These are phyloP conservation scores for Zaprionus ghesquierei DNA, from an alignment of 1,140 invertebrate species.

Conservation along the genomic window DNA sequence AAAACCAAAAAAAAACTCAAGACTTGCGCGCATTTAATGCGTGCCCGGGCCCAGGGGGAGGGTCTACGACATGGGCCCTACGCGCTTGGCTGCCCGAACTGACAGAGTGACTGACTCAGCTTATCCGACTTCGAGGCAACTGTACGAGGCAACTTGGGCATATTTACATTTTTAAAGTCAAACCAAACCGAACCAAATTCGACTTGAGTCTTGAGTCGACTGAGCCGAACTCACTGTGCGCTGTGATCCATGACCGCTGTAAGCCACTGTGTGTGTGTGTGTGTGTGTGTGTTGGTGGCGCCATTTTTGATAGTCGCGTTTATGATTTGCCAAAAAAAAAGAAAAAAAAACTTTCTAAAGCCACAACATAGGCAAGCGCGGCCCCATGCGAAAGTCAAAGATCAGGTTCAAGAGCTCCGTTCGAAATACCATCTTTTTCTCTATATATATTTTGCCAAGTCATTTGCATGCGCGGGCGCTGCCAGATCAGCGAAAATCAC, in stretches of 20 bases:
- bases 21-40: conserved; percentile 52
- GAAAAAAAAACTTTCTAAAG: conserved; percentile 67
- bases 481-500: conserved; percentile 21
- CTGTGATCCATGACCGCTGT: conserved; percentile 71
- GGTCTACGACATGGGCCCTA: conserved; percentile 11
- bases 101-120: conserved; percentile 43
- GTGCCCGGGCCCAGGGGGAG: not conserved
- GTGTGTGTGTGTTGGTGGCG: conserved; percentile 46
- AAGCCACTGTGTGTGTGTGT: not conserved
- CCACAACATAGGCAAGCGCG: not conserved
- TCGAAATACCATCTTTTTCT: conserved; percentile 9
- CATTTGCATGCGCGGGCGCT: conserved; percentile 27
- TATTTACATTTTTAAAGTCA: conserved; percentile 38
- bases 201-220: conserved; percentile 5
- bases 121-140: conserved; percentile 52
- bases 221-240: conserved; percentile 28
- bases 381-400: conserved; percentile 42
- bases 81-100: conserved; percentile 72
- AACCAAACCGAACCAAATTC: not conserved
- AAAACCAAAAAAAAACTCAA: conserved; percentile 33
- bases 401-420: conserved; percentile 30
- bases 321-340: conserved; percentile 70
- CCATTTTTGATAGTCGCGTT: conserved; percentile 68
- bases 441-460: conserved; percentile 15
- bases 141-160: conserved; percentile 63